phyloP scores from a whole-genome alignment of 2,797 vertebrate species.

The Oreortyx pictus region DNA sequence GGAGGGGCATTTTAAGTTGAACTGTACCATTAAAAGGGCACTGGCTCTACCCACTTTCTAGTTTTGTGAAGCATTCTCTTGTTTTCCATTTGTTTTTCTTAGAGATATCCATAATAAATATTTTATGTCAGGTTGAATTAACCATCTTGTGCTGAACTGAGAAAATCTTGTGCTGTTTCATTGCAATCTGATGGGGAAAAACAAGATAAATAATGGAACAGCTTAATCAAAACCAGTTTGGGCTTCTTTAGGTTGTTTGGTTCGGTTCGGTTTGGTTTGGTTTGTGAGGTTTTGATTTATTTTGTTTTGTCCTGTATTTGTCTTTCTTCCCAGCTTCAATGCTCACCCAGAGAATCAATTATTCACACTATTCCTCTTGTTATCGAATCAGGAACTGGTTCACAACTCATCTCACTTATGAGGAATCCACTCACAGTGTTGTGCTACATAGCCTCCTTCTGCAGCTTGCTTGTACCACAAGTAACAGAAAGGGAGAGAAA shows the following conservation, averaged over 20 bases:
- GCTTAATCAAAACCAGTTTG: conserved; percentile 51
- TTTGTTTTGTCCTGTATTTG: not conserved
- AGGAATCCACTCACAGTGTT: accelerated
- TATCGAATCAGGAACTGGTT: not conserved
- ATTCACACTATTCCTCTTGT: not conserved
- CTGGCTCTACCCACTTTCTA: not conserved
- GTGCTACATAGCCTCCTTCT: not conserved
- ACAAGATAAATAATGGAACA: conserved; percentile 58
- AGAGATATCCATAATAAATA: conserved; percentile 39
- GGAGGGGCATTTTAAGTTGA: not conserved
- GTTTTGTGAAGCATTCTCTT: not conserved
- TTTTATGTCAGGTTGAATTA: conserved; percentile 56
- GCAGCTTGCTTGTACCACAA: not conserved
- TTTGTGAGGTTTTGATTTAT: not conserved
- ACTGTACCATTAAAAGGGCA: not conserved
- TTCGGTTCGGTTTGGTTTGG: not conserved
- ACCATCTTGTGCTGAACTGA: conserved; percentile 24
- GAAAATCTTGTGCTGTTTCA: conserved; percentile 30
- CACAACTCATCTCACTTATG: not conserved
- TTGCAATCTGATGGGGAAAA: conserved; percentile 19
- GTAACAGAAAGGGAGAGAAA: not conserved
- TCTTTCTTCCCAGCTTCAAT: not conserved
- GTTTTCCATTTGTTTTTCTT: conserved; percentile 34
- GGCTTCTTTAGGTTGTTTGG: not conserved
- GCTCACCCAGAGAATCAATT: not conserved